A percentile compares a stretch with the other conserved stretches of the same genome.
Conservation (phyloP, 2,113 vertebrate species). For the Scalopus aquaticus region DNA sequence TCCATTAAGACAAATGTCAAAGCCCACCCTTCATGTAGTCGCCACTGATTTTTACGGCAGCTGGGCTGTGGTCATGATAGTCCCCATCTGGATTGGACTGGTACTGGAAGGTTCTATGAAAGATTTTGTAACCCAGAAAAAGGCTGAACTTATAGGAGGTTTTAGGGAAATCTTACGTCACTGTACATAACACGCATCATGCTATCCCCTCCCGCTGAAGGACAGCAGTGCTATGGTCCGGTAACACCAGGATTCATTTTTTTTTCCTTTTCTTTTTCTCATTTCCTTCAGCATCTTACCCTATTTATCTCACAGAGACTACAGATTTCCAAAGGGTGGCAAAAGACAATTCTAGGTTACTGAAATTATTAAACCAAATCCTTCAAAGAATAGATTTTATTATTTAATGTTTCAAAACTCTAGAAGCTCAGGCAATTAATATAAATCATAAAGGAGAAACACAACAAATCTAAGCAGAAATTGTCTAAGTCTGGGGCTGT, state of each 20-base stretch:
- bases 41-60: not conserved
- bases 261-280: not conserved
- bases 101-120: not conserved
- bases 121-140: not conserved
- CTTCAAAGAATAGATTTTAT: not conserved
- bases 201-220: not conserved
- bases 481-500: not conserved
- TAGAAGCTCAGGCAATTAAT: conserved; percentile 3
- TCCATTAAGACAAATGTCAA: not conserved
- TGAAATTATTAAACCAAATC: not conserved
- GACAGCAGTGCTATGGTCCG: not conserved
- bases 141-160: not conserved
- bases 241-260: not conserved
- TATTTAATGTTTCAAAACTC: not conserved
- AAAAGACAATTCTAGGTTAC: not conserved
- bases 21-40: not conserved
- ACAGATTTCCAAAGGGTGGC: not conserved
- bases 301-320: not conserved
- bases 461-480: not conserved
- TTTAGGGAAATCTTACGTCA: not conserved
- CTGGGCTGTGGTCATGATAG: not conserved
- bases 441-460: not conserved
- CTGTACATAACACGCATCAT: not conserved
- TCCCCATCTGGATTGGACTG: not conserved
- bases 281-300: not conserved